Evolutionary conservation across 2,797 vertebrate species (phyloP).

Genomic region (Centroberyx gerrardi): DNA sequence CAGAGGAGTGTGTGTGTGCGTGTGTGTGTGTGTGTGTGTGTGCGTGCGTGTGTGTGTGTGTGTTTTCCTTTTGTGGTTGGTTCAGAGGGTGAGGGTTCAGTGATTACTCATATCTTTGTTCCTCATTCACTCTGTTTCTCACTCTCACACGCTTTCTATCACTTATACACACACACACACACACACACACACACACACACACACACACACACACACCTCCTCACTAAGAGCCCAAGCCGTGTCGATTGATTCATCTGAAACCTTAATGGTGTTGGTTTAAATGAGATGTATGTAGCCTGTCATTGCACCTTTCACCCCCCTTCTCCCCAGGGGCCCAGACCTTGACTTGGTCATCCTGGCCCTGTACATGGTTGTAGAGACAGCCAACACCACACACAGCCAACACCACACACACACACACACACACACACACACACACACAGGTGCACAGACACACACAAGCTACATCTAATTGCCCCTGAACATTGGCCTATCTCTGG

Average conservation of each 20-base stretch:
- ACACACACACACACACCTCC: background rate
- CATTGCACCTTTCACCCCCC: too few species aligned
- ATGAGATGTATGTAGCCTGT: too few species aligned
- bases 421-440: background rate
- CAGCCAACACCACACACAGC: background rate
- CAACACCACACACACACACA: too few species aligned
- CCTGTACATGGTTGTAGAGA: background rate
- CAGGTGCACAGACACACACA: background rate
- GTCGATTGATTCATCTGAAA: background rate
- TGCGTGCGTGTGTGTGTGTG: background rate
- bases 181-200: background rate
- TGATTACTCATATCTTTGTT: too few species aligned
- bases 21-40: background rate
- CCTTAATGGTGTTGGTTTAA: too few species aligned
- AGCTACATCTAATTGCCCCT: slow-evolving; percentile 21
- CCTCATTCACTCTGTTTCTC: too few species aligned
- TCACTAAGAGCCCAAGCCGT: background rate
- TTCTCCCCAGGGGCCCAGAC: too few species aligned
- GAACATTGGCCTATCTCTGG: slow-evolving; percentile 16
- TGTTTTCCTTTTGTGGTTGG: background rate
- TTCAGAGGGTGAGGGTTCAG: too few species aligned
- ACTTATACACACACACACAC: background rate
- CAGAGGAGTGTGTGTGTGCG: background rate
- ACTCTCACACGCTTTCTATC: too few species aligned
- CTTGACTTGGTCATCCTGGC: too few species aligned